phyloP scores from a whole-genome alignment of 2,113 vertebrate genomes.

The Okapia johnstoni region DNA sequence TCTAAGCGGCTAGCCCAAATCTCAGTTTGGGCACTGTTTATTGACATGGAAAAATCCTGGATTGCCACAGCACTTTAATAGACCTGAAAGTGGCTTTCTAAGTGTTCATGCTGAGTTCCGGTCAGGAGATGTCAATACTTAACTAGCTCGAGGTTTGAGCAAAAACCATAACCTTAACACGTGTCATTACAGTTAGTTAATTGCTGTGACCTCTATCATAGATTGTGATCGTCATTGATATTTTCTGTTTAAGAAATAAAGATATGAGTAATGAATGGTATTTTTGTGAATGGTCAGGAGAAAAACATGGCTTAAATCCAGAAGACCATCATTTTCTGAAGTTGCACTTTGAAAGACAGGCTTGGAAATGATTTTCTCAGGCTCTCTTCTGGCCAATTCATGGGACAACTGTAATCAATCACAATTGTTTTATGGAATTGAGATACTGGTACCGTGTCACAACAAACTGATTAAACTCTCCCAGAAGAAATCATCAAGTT shows the following conservation, averaged over 20 bases:
- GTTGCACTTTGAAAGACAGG: conserved; percentile 48
- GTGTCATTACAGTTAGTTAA: not conserved
- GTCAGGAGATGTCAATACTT: not conserved
- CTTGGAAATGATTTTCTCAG: conserved; percentile 70
- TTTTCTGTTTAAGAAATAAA: not conserved
- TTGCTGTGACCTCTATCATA: not conserved
- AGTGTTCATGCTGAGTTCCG: not conserved
- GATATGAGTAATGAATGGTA: not conserved
- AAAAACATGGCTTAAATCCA: conserved; percentile 44
- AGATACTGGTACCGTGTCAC: conserved; percentile 75
- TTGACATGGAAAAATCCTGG: not conserved
- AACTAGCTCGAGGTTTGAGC: not conserved
- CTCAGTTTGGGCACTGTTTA: not conserved
- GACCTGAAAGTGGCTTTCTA: not conserved
- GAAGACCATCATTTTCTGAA: conserved; percentile 59
- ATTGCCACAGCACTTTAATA: not conserved
- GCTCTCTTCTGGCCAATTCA: conserved; percentile 74
- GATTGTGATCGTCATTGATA: not conserved
- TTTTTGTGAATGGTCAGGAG: not conserved
- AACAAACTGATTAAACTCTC: conserved; percentile 79
- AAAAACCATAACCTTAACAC: not conserved
- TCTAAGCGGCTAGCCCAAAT: not conserved
- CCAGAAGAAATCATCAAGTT: conserved; percentile 80
- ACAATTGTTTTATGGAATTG: conserved; percentile 76
- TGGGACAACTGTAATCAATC: conserved; percentile 78